Percentiles rank a stretch among this genome's conserved stretches.
phyloP scores from a whole-genome alignment of 2,113 vertebrate species.

The Caloenas nicobarica region DNA sequence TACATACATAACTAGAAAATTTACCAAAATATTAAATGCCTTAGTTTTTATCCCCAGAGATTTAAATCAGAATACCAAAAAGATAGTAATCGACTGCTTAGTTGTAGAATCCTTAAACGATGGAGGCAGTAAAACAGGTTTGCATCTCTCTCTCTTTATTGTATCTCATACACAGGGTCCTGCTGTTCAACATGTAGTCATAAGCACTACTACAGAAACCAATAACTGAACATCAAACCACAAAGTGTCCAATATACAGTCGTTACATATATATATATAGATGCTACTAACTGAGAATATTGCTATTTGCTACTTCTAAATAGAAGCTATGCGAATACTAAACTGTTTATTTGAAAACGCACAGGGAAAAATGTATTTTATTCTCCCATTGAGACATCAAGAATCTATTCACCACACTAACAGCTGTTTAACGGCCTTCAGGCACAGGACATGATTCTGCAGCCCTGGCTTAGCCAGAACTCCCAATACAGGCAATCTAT shows the following conservation, averaged over 20 bases:
- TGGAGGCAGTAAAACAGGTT: slow-evolving; percentile 9
- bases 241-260: slow-evolving; percentile 48
- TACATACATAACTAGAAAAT: neutral
- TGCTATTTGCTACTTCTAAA: slow-evolving; percentile 59
- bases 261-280: slow-evolving; percentile 25
- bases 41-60: neutral
- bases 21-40: neutral
- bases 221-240: slow-evolving; percentile 56
- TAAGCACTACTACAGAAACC: slow-evolving; percentile 49
- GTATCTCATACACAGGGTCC: neutral
- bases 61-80: neutral
- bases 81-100: neutral
- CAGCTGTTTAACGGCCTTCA: slow-evolving; percentile 59
- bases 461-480: slow-evolving; percentile 24
- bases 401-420: slow-evolving; percentile 48
- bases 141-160: slow-evolving; percentile 44
- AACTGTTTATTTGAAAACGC: slow-evolving; percentile 35
- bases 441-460: slow-evolving; percentile 8
- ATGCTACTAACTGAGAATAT: slow-evolving; percentile 54
- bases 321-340: slow-evolving; percentile 51
- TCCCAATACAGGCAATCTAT: neutral
- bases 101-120: neutral
- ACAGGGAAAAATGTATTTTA: slow-evolving; percentile 35
- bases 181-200: slow-evolving; percentile 28
- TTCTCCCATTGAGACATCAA: slow-evolving; percentile 51